Conservation (phyloP, 2,113 vertebrate genomes). For the Toxostoma redivivum region DNA sequence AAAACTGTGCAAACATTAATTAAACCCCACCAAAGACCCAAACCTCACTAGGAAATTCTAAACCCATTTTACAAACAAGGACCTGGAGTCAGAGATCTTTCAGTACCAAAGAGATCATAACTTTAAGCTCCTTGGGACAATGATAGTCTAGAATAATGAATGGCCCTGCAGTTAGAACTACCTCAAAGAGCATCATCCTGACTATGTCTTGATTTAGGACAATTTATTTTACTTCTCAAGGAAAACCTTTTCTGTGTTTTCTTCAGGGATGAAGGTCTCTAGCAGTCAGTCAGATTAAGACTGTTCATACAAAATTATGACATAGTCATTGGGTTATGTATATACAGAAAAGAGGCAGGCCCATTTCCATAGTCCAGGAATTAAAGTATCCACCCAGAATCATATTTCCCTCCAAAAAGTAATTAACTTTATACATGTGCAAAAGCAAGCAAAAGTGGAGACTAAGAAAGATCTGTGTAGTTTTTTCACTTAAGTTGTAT, state of each 20-base stretch:
- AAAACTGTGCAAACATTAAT: slow-evolving; percentile 16
- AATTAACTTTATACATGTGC: not conserved
- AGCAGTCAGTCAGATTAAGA: not conserved
- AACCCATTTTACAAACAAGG: slow-evolving; percentile 13
- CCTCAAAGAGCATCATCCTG: not conserved
- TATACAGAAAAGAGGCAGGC: fast-evolving
- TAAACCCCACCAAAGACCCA: slow-evolving; percentile 1
- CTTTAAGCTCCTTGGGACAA: not conserved
- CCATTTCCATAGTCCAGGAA: not conserved
- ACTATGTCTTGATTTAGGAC: not conserved
- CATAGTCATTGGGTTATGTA: not conserved
- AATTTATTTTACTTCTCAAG: not conserved
- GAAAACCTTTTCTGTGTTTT: not conserved
- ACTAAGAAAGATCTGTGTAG: not conserved
- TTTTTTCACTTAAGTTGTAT: not conserved
- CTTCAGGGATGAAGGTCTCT: not conserved
- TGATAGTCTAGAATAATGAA: not conserved
- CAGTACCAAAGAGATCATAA: not conserved
- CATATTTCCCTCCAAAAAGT: not conserved
- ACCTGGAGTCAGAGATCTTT: slow-evolving; percentile 3
- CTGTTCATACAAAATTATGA: not conserved
- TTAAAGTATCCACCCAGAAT: not conserved
- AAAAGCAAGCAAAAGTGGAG: not conserved
- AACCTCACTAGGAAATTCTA: not conserved
- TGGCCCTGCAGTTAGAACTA: not conserved